Base-by-base conservation (phyloP, 2,797 vertebrate genomes). In the Muscicapa striata region DNA sequence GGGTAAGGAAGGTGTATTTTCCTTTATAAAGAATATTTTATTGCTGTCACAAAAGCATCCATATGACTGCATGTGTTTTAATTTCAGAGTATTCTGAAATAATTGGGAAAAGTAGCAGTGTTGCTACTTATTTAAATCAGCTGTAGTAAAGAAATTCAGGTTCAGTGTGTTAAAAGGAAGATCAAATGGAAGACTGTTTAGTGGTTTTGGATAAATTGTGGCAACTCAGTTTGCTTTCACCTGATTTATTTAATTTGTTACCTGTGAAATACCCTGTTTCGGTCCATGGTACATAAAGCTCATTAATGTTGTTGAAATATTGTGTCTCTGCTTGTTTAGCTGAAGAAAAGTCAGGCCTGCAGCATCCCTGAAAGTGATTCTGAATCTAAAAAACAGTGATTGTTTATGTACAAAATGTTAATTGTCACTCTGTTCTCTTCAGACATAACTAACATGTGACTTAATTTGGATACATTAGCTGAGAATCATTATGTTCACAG, bases 341-440 rank as follows among this genome's bases (percentile, higher is more conserved):
- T 84, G 81, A 68, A 80, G 72, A 82, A 77, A 90, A 77, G 40
- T 87, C 36, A 74, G 46, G 38, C 70, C 52, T 63, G n/a, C 51
- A 83, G 81, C 9, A 0, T 70, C 32, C 14, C 27, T 85, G 54
- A 46, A 89, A 69, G 41, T 52, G 30, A 59, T 86, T 94, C 43
- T 66, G 48, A 79, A 63, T 77, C 36, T 67, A 58, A 80, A 84
- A 83, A 59, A 55, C 3, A 21, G 11, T 74, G 15, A 49, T 16
- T 89, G n/a, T 64, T 93, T 74, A 80, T 41, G 16, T 84, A 68
- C 63, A 80, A 66, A 90, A 79, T 87, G 72, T 87, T 93, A 95
- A 82, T 93, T 79, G 38, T 86, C 4, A 7, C 48, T 76, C 77
- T 90, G 29, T 40, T 94, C 48, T 95, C 38, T 77, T 89, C 68